Evolutionary conservation across 2,888 invertebrate species (phyloP).

Genomic region (Hydropsyche betteni): DNA sequence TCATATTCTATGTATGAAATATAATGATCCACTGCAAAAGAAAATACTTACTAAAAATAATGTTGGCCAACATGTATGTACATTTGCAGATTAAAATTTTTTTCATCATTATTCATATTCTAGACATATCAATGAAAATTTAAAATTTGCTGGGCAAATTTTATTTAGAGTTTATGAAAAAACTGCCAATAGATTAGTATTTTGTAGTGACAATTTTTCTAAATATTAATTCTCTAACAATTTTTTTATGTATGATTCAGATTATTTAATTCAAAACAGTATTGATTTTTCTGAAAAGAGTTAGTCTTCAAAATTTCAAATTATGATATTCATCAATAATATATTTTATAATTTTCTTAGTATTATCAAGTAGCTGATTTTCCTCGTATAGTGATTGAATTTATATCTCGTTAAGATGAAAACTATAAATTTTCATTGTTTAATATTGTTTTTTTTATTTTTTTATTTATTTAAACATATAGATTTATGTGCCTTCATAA

Average conservation of each 20-base stretch:
- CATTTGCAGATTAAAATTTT: neutral
- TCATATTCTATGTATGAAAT: neutral
- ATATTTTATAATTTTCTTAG: no score
- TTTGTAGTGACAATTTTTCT: conserved; percentile 18
- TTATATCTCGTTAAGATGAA: no score
- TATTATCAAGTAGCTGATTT: no score
- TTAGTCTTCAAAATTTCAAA: no score
- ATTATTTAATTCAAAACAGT: no score
- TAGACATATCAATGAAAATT: neutral
- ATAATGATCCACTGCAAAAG: neutral
- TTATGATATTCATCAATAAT: no score
- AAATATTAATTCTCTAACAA: no score
- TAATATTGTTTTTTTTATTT: neutral
- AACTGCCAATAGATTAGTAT: conserved; percentile 46
- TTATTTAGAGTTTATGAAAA: conserved; percentile 35
- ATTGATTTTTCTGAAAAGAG: no score
- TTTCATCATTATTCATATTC: conserved; percentile 2
- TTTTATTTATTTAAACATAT: neutral
- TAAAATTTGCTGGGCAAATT: conserved; percentile 38
- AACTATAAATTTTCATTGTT: no score
- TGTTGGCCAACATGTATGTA: no score
- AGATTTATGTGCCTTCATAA: conserved; percentile 27
- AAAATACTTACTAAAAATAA: neutral
- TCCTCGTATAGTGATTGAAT: no score
- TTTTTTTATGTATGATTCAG: no score